Evolutionary conservation across 2,113 vertebrate species (phyloP).

Genomic region (Kobus ellipsiprymnus): DNA sequence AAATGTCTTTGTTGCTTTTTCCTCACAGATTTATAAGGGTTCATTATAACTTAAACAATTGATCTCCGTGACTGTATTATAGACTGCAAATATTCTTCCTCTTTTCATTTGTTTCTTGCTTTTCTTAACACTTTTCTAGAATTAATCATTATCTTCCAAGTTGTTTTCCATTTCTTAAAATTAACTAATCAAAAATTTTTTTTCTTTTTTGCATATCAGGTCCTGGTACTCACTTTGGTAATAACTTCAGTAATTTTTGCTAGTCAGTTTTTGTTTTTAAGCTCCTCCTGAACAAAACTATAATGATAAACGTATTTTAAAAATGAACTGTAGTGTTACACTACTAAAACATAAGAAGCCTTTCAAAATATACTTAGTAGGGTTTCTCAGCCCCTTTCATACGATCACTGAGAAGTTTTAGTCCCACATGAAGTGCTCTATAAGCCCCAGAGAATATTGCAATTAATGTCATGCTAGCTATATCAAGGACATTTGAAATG

Average conservation of each 20-base stretch:
- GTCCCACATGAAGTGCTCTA: not conserved
- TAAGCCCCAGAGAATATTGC: accelerated
- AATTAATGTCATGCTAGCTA: accelerated
- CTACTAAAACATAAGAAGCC: not conserved
- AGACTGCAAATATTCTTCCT: not conserved
- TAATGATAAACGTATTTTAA: accelerated
- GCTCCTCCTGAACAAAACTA: not conserved
- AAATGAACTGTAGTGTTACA: not conserved
- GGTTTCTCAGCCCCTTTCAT: not conserved
- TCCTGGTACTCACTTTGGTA: not conserved
- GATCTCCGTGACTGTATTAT: not conserved
- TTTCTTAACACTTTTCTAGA: not conserved
- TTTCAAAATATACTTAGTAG: not conserved
- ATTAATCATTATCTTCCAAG: not conserved
- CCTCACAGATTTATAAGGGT: not conserved
- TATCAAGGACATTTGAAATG: accelerated
- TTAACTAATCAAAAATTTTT: not conserved
- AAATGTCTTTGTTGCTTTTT: not conserved
- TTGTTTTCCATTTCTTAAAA: not conserved
- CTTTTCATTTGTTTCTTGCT: not conserved
- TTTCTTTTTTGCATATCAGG: not conserved
- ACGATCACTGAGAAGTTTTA: not conserved
- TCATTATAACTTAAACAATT: not conserved
- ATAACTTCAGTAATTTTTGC: not conserved
- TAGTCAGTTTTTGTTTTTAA: not conserved